Evolutionary conservation across 2,888 invertebrate species (phyloP), one percentile per base, ranked within the genome.

Genomic region (Tiliacea aurago): DNA sequence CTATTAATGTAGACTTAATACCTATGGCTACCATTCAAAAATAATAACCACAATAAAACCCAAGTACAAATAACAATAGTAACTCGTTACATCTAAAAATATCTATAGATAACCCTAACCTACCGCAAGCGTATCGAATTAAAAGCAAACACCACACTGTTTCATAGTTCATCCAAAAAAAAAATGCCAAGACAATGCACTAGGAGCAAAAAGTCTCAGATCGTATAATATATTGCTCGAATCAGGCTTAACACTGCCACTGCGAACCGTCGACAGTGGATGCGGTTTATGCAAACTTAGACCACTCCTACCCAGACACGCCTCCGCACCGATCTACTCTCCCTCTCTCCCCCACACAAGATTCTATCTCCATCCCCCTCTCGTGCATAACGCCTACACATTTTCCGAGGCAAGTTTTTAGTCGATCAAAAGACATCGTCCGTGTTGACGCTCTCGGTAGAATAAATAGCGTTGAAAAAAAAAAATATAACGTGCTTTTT

Each of bases 371-470:
- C 81, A 33, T 95, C 95, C 87, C 92, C 59, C 84, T 91, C 91
- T 56, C 78, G 84, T 90, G 89, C 92, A 93, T 83, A 89, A 91
- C 96, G 95, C 96, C 96, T 94, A 92, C 95, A 91, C 91, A 87
- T 91, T 93, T 92, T 93, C 93, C 93, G 93, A 86, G 83, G 78
- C 89, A 85, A 92, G 93, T 96, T 96, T 96, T 96, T 96, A 96
- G 96, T 96, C 91, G 92, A 88, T 90, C 90, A 87, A 91, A 94
- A 94, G 95, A 92, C 95, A 87, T 89, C 93, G 94, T 78, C 88
- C 88, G 90, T 90, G 89, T 86, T 89, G 93, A 90, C 94, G 94
- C 91, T 89, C 91, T 87, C 85, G 84, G 86, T 81, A 73, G 37
- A 78, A 78, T 80, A 79, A 66, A 69, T 33, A 63, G 83, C 84